phyloP scores from a whole-genome alignment of 2,113 vertebrate genomes.

The Baryphthengus martii region DNA sequence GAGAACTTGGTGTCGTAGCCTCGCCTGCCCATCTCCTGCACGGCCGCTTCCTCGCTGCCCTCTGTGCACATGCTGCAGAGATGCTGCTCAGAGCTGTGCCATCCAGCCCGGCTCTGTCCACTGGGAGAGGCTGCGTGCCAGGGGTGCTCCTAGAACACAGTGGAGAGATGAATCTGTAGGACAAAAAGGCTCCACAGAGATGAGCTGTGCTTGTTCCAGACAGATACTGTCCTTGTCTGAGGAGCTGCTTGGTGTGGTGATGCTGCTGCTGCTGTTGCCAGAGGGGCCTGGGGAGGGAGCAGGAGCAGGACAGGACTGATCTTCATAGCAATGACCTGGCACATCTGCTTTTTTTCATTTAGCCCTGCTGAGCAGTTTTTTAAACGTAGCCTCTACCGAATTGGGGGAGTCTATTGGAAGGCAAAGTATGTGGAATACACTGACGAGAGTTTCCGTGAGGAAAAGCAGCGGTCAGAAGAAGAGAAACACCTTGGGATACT shows the following conservation, averaged over 20 bases:
- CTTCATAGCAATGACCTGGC: neutral
- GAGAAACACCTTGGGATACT: slow-evolving; percentile 77
- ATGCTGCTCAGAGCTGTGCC: neutral
- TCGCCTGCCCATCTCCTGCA: neutral
- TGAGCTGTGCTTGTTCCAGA: neutral
- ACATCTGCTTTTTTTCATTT: neutral
- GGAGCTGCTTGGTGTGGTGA: neutral
- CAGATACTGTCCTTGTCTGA: neutral
- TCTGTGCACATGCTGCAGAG: too few species aligned
- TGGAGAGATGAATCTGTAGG: neutral
- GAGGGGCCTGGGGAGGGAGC: neutral
- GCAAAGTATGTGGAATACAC: slow-evolving; percentile 74
- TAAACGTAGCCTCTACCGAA: slow-evolving; percentile 20
- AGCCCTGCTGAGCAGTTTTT: slow-evolving; percentile 74
- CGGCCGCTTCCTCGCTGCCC: neutral
- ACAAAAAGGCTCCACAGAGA: neutral
- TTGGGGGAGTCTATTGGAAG: slow-evolving; percentile 79
- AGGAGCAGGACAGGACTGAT: neutral
- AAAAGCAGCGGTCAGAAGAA: slow-evolving; percentile 54
- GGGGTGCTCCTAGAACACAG: neutral
- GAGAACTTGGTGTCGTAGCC: neutral
- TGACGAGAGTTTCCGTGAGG: slow-evolving; percentile 73
- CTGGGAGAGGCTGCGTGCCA: neutral
- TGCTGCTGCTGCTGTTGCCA: neutral
- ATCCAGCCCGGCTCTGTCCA: fast-evolving